These are phyloP conservation scores for Rissa tridactyla DNA, from an alignment of 2,113 vertebrate genomes.

Conservation along the genomic window DNA sequence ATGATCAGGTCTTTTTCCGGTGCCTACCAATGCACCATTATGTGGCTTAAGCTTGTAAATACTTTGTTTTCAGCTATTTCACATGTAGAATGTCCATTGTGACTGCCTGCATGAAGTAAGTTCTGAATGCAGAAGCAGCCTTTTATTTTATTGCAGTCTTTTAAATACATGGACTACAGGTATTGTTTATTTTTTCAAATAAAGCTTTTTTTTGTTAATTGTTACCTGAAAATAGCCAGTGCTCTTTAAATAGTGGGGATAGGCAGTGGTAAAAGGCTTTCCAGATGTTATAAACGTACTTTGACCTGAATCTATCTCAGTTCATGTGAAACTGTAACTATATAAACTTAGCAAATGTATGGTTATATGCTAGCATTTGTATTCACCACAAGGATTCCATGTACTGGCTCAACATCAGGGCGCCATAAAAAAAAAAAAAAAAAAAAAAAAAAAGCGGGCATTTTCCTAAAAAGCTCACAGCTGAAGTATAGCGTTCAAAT, in stretches of 20 bases:
- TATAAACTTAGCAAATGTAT: not conserved
- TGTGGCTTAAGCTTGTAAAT: not conserved
- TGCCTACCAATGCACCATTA: rapidly evolving
- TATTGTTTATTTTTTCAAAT: not conserved
- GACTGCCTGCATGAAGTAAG: not conserved
- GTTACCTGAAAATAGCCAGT: not conserved
- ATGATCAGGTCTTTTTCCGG: not conserved
- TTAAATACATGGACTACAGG: not conserved
- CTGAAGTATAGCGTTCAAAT: not conserved
- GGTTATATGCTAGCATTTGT: not conserved
- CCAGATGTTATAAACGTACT: not conserved
- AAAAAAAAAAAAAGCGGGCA: not conserved
- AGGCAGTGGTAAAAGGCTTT: not conserved
- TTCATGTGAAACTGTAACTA: not conserved
- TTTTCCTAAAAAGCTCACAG: not conserved
- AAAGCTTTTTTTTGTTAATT: not conserved
- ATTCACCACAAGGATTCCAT: not conserved
- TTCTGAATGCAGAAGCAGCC: not conserved
- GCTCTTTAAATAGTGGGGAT: not conserved
- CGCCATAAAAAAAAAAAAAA: not conserved
- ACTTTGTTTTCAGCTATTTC: not conserved
- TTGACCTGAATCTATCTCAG: not conserved
- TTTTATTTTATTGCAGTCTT: not conserved
- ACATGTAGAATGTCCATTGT: not conserved
- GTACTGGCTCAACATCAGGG: not conserved